These are phyloP conservation scores for Bombyx mandarina DNA, from an alignment of 1,140 invertebrate species.

Conservation along the genomic window DNA sequence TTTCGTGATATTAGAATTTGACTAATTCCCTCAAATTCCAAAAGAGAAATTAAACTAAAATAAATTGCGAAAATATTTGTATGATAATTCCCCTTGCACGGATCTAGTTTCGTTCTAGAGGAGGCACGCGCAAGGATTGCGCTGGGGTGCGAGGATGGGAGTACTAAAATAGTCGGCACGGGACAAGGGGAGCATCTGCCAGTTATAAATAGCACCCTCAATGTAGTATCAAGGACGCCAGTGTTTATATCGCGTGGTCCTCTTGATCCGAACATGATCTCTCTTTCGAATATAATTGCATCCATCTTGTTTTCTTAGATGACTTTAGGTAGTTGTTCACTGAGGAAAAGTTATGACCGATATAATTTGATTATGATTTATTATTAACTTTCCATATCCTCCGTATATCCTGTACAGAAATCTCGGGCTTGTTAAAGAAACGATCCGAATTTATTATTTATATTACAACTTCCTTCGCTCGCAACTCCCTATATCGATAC, in stretches of 20 bases:
- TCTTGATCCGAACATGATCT: not conserved
- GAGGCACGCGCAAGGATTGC: constrained; percentile 2
- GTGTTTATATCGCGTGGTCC: constrained; percentile 31
- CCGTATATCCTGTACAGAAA: not conserved
- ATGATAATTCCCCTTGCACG: constrained; percentile 1
- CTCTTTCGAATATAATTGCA: not conserved
- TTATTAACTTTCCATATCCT: too few relatives aligned
- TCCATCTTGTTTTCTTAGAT: not conserved
- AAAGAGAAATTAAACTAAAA: too few relatives aligned
- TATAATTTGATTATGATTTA: not conserved
- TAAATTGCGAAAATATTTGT: too few relatives aligned
- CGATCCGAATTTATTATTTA: constrained; percentile 19
- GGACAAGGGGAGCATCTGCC: constrained; percentile 51
- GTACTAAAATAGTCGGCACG: constrained; percentile 53
- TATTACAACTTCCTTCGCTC: constrained; percentile 51
- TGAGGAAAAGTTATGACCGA: not conserved
- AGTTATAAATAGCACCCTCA: constrained; percentile 58
- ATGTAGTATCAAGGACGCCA: constrained; percentile 64
- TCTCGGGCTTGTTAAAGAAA: not conserved
- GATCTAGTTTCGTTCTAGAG: constrained; percentile 6
- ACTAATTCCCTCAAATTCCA: too few relatives aligned
- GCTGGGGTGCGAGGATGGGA: constrained; percentile 24
- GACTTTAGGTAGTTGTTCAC: too few relatives aligned
- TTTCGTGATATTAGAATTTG: too few relatives aligned
- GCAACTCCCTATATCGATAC: constrained; percentile 42